Conservation (phyloP, 2,113 vertebrate species). For the Isurus oxyrinchus region DNA sequence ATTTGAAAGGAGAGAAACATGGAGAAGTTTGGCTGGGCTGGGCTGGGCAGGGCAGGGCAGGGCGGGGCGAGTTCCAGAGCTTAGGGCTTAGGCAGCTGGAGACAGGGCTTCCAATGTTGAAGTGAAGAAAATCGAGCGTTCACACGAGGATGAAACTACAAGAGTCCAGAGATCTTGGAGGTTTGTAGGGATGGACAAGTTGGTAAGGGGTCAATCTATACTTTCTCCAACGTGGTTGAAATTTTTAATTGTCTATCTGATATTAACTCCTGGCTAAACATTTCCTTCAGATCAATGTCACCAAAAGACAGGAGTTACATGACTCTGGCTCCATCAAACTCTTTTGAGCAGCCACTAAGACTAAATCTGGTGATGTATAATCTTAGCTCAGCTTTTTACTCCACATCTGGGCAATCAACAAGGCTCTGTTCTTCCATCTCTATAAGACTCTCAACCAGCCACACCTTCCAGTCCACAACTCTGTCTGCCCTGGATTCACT, state of each 20-base stretch:
- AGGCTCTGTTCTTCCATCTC: background rate
- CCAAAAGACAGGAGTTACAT: background rate
- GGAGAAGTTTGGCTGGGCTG: too few relatives aligned
- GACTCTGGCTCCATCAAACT: background rate
- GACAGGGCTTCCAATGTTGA: background rate
- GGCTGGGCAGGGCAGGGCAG: too few relatives aligned
- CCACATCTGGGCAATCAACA: background rate
- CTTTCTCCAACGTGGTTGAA: background rate
- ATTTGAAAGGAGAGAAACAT: background rate
- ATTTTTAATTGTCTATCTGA: background rate
- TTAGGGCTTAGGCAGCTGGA: too few relatives aligned
- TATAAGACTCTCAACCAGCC: background rate
- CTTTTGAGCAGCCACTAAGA: background rate
- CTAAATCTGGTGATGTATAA: background rate
- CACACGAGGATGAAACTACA: background rate
- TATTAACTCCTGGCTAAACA: background rate
- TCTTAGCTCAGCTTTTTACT: background rate
- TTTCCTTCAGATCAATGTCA: background rate
- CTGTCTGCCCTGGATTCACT: background rate
- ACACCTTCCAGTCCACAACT: background rate
- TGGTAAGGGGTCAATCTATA: background rate
- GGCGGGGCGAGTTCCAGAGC: background rate
- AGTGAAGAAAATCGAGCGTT: background rate
- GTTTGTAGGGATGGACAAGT: background rate
- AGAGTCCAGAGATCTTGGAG: background rate